phyloP scores from a whole-genome alignment of 30 jellyfish, hydroid and myxozoan species.

The Pseudorhiza aurosa region DNA sequence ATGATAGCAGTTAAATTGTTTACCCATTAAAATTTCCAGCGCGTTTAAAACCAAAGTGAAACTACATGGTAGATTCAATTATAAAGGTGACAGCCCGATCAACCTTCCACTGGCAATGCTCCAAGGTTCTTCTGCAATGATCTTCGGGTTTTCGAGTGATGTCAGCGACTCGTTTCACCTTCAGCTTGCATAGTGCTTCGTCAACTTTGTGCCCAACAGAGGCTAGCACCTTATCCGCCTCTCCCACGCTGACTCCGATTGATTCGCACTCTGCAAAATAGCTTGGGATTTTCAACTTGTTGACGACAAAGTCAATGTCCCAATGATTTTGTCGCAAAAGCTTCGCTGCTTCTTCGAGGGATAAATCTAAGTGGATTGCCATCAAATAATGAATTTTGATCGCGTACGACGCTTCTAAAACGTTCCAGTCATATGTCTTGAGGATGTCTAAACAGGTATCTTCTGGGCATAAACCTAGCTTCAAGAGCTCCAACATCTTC shows the following conservation, averaged over 20 bases:
- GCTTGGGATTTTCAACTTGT: neutral
- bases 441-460: conserved; percentile 38
- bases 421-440: conserved; percentile 62
- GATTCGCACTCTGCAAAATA: conserved; percentile 14
- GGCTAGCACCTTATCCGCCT: conserved; percentile 14
- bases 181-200: conserved; percentile 61
- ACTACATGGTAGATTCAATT: conserved; percentile 18
- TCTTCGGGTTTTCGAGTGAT: conserved; percentile 79
- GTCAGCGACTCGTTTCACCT: conserved; percentile 72
- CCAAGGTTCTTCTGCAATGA: conserved; percentile 58
- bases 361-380: conserved; percentile 54
- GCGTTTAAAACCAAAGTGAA: too few species aligned
- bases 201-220: conserved; percentile 27
- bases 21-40: too few species aligned
- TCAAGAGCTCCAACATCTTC: conserved; percentile 24
- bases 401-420: conserved; percentile 41
- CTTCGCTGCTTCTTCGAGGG: conserved; percentile 40
- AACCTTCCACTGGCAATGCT: conserved; percentile 79
- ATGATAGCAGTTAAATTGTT: too few species aligned
- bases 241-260: conserved; percentile 19
- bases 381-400: conserved; percentile 44
- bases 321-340: conserved; percentile 46
- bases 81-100: conserved; percentile 74
- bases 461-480: conserved; percentile 42
- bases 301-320: conserved; percentile 41